These are phyloP conservation scores for Zenarchopterus dispar DNA, from an alignment of 2,797 vertebrate genomes.

Conservation along the genomic window DNA sequence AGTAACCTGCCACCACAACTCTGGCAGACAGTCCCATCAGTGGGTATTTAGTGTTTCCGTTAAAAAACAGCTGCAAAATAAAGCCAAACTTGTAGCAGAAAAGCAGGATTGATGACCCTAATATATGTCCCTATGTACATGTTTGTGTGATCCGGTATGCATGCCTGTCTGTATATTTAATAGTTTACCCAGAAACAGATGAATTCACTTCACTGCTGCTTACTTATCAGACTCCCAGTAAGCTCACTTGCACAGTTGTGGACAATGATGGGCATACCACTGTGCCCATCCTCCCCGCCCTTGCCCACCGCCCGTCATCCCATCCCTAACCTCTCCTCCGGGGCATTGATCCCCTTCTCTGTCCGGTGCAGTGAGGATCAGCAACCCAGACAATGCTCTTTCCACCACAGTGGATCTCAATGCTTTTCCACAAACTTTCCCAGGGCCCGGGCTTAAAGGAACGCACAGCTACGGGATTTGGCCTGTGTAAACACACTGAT, in stretches of 20 bases:
- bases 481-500: conserved; percentile 74
- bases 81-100: conserved; percentile 22
- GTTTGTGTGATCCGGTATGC: conserved; percentile 28
- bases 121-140: conserved; percentile 16
- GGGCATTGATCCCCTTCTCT: conserved; percentile 70
- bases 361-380: conserved; percentile 73
- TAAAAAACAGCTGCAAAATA: conserved; percentile 21
- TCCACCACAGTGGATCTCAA: conserved; percentile 82
- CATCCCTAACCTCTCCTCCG: conserved; percentile 62
- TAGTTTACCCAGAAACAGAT: conserved; percentile 52
- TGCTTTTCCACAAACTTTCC: conserved; percentile 84
- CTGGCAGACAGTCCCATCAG: conserved; percentile 37
- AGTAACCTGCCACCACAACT: conserved; percentile 44
- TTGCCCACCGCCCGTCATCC: conserved; percentile 44
- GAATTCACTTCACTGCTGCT: conserved; percentile 56
- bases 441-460: conserved; percentile 81
- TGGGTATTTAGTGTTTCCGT: conserved; percentile 31
- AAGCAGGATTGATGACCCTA: conserved; percentile 10
- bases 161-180: conserved; percentile 39
- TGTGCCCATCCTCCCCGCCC: conserved; percentile 50
- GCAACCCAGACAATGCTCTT: conserved; percentile 79
- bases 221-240: conserved; percentile 61
- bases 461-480: conserved; percentile 75
- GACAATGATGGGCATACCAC: conserved; percentile 71
- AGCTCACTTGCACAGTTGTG: conserved; percentile 52